Evolutionary conservation across 2,888 invertebrate genomes (phyloP).

Genomic region (Rhyacophila evoluta): DNA sequence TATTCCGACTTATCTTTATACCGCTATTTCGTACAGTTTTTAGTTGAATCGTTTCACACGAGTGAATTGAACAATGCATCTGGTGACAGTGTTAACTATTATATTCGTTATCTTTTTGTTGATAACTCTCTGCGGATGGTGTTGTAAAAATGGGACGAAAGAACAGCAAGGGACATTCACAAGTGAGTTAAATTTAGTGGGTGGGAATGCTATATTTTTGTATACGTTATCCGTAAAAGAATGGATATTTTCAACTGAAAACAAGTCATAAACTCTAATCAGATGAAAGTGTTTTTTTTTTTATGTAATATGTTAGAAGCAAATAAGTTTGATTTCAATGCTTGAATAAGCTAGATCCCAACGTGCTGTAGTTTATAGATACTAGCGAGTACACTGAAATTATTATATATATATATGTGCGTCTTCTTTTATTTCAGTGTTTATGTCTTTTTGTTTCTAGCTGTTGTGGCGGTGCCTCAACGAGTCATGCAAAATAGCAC

Average conservation of each 20-base stretch:
- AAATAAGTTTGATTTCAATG: too few species aligned
- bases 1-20: neutral
- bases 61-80: neutral
- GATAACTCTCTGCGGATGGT: constrained; percentile 38
- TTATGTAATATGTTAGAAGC: too few species aligned
- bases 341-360: too few species aligned
- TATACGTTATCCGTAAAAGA: too few species aligned
- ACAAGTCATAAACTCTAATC: too few species aligned
- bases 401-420: too few species aligned
- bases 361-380: too few species aligned
- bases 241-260: too few species aligned
- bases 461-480: constrained; percentile 29
- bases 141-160: constrained; percentile 30
- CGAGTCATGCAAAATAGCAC: neutral
- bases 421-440: too few species aligned
- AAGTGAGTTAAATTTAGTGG: constrained; percentile 37
- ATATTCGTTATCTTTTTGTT: constrained; percentile 25
- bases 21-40: neutral
- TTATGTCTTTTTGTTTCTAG: constrained; percentile 33
- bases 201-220: too few species aligned
- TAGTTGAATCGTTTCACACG: neutral
- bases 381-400: too few species aligned
- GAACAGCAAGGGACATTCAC: constrained; percentile 25
- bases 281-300: too few species aligned
- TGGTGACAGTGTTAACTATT: constrained; percentile 1